Percentiles rank a stretch among this genome's conserved stretches.
Evolutionary conservation across 2,113 vertebrate genomes (phyloP).

Genomic region (Rhea pennata): DNA sequence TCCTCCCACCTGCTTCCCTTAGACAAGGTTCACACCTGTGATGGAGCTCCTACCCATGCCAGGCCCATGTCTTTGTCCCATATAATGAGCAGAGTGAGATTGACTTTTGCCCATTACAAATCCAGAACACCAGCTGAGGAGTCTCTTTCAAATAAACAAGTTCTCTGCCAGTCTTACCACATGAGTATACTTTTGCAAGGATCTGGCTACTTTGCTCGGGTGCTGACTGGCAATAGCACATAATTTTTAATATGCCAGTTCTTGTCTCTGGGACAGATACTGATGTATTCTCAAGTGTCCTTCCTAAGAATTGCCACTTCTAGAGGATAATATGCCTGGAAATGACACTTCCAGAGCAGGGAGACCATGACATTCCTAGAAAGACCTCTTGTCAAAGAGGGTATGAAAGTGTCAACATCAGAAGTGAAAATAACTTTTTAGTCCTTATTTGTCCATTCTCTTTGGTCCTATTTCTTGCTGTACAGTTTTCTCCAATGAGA

Average conservation of each 20-base stretch:
- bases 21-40: neutral
- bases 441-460: neutral
- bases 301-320: neutral
- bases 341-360: neutral
- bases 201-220: neutral
- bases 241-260: neutral
- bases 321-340: neutral
- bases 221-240: neutral
- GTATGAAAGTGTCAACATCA: neutral
- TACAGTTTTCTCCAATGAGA: too few species aligned
- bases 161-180: neutral
- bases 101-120: neutral
- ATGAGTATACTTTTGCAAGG: neutral
- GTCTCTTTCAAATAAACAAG: neutral
- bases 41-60: neutral
- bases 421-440: neutral
- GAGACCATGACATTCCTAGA: neutral
- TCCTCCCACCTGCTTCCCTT: neutral
- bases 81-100: neutral
- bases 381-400: neutral
- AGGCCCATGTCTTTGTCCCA: fast-evolving
- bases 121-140: neutral
- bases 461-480: neutral
- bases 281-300: neutral
- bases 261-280: neutral